Evolutionary conservation across 2,888 invertebrate genomes (phyloP).

Genomic region (Melieria picta): DNA sequence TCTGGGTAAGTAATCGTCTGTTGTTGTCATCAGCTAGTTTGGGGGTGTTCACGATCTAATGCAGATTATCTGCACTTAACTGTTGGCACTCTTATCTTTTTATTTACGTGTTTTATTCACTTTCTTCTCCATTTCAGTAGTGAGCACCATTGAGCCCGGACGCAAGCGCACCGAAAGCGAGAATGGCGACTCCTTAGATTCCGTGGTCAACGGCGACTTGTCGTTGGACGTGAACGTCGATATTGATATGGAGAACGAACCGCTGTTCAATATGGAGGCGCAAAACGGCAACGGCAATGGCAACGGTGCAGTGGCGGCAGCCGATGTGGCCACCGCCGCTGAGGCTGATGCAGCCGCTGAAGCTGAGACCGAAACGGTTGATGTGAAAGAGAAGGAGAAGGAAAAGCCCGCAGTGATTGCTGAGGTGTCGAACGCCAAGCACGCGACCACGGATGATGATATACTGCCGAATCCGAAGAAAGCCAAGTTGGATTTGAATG

Average conservation of each 20-base stretch:
- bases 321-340: constrained; percentile 34
- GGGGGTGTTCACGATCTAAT: no score
- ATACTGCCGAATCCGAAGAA: constrained; percentile 68
- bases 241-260: constrained; percentile 70
- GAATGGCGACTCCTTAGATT: constrained; percentile 73
- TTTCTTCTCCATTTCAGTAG: constrained; percentile 69
- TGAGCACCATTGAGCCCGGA: constrained; percentile 79
- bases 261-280: constrained; percentile 56
- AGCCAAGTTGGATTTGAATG: constrained; percentile 55
- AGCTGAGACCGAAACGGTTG: background rate
- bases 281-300: constrained; percentile 61
- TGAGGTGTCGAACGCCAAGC: constrained; percentile 30
- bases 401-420: constrained; percentile 57
- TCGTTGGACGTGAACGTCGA: constrained; percentile 70
- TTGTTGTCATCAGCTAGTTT: no score
- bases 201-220: constrained; percentile 67
- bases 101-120: no score
- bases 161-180: constrained; percentile 72
- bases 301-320: constrained; percentile 41
- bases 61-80: no score
- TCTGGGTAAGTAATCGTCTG: constrained; percentile 65
- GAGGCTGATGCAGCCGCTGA: constrained; percentile 33
- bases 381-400: constrained; percentile 12
- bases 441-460: constrained; percentile 52
- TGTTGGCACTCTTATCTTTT: no score